These are phyloP conservation scores for Diadophis punctatus DNA, from an alignment of 2,113 vertebrate genomes.

Conservation along the genomic window DNA sequence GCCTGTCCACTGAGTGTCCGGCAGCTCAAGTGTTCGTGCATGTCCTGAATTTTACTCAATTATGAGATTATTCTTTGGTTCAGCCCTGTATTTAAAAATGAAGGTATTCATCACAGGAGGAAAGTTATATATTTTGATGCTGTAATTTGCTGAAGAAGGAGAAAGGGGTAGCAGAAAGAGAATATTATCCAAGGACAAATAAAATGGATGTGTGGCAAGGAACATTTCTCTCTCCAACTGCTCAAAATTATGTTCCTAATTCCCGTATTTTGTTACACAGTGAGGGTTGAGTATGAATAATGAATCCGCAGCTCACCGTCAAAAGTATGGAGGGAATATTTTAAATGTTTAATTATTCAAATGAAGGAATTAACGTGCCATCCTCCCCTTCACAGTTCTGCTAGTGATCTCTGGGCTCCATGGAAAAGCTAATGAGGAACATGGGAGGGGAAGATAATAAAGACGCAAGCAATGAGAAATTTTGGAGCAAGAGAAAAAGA, in stretches of 20 bases:
- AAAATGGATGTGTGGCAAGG: conserved; percentile 37
- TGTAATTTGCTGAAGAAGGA: not conserved
- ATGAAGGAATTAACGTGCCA: conserved; percentile 58
- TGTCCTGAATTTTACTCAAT: not conserved
- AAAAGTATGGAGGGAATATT: conserved; percentile 60
- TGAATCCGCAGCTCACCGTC: conserved; percentile 47
- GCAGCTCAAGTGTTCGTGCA: not conserved
- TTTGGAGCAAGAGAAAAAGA: not conserved
- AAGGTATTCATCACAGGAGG: not conserved
- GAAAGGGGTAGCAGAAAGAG: conserved; percentile 11
- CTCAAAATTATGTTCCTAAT: conserved; percentile 45
- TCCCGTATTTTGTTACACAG: conserved; percentile 44
- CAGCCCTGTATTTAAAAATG: not conserved
- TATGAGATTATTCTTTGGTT: not conserved
- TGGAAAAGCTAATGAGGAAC: not conserved
- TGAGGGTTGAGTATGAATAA: conserved; percentile 59
- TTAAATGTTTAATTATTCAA: conserved; percentile 70
- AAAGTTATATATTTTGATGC: not conserved
- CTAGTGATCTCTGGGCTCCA: conserved; percentile 45
- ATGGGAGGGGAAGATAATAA: not conserved
- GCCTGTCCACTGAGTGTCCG: not conserved
- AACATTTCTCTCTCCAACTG: conserved; percentile 36
- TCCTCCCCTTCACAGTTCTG: conserved; percentile 46
- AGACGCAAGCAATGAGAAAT: not conserved
- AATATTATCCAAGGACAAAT: conserved; percentile 37